Base-by-base conservation (phyloP, 1,140 invertebrate genomes). In the Aphidius gifuensis region DNA sequence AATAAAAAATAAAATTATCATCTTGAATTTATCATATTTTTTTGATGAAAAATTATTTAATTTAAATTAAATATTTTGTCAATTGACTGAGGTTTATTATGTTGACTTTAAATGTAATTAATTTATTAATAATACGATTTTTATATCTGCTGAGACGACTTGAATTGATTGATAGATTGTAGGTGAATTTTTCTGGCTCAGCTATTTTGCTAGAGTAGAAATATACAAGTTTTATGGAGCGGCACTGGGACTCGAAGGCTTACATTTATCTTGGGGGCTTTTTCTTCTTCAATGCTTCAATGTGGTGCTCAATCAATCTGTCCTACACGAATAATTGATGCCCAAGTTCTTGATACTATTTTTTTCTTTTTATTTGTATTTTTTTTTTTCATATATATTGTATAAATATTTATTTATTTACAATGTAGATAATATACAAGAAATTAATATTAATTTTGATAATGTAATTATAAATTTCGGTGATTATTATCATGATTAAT, bases 151-250 rank as follows among this genome's bases (percentile, higher is more conserved):
- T 32, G 23, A 32, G 2, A 32, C 23, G 2, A 32, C 2, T 3
- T 4, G 4, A 32, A 32, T 32, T 32, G 23, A 32, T 32, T 32
- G 23, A 32, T 32, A 16, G 16, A 16, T 16, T 16, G 16, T 16
- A 16, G 16, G 16, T 32, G 23, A 32, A 32, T 32, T 32, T 32
- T 32, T 32, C 4, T 32, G 4, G 23, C 23, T 32, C 23, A 32
- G 23, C 23, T 32, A 32, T 32, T 39, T 62, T 21, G 55, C 43
- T 53, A 40, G 16, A 16, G 38, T 40, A 45, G 63, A 61, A 45
- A 57, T 62, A 67, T 72, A 64, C 65, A 72, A 71, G 39, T 72
- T 72, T 72, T 68, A 72, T 72, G 58, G 67, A 60, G 49, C 57
- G 45, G 44, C 60, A 8, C 11, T 54, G 11, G 16, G 4, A 9